Evolutionary conservation across 2,888 invertebrate genomes (phyloP), one percentile per base, ranked within the genome.

Genomic region (Piscicola geometra): DNA sequence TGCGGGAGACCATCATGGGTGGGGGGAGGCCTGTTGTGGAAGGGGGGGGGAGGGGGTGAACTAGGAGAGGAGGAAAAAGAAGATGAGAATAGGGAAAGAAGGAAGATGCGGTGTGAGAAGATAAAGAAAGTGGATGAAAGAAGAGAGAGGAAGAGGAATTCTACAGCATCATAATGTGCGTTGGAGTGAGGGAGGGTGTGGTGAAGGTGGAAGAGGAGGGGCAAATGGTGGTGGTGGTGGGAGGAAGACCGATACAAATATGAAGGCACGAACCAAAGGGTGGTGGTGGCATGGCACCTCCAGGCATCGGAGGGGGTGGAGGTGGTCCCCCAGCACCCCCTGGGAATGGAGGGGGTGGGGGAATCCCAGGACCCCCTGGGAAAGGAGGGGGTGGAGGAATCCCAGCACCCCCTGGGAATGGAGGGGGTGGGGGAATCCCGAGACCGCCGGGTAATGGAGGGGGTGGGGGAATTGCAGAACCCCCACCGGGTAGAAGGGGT

Each of bases 261-360:
- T 94, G 95, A 83, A 91, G 88, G 0, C 96, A 96, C 9, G 97
- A 85, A 0, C 80, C 79, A 74, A 82, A 82, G 50, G n/a, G n/a
- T n/a, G n/a, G n/a, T n/a, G n/a, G n/a, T n/a, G n/a, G n/a, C n/a
- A n/a, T n/a, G n/a, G 81, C 71, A 1, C 81, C 81, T 36, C 56
- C 64, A 28, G 60, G 69, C 15, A 56, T 50, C n/a, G 50, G 18
- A 32, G 52, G 56, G 12, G 82, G 83, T n/a, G 83, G 83, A 0
- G 83, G 83, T 0, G 79, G 80, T 9, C 77, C 77, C 0, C 77
- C 75, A 0, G 69, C 32, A 0, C 21, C 32, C 15, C 71, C 71
- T 18, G 75, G 71, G 21, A 71, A 36, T 33, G 75, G 71, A 2
- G 75, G 75, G 1, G 75, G 75, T 25, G 75, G 83, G 12, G 79